These are phyloP conservation scores for Trissoscelio sp. DNA, from an alignment of 2,888 invertebrate genomes.

Conservation along the genomic window DNA sequence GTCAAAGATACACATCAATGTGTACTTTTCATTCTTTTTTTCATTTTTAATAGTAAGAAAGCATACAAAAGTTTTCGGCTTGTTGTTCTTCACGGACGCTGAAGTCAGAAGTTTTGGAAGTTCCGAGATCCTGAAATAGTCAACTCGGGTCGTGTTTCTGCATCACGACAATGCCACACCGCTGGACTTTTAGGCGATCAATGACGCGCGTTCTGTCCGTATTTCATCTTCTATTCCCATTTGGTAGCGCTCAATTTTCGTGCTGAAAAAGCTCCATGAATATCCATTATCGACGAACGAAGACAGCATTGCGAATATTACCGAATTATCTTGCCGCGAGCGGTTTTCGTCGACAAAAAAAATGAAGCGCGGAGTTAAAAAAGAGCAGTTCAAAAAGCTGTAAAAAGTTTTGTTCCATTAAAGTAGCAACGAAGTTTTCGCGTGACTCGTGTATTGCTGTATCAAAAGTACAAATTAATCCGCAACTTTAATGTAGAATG, in stretches of 20 bases:
- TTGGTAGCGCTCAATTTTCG: conserved; percentile 5
- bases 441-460: conserved; percentile 7
- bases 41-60: not conserved
- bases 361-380: conserved; percentile 19
- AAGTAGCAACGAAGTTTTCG: conserved; percentile 29
- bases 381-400: conserved; percentile 31
- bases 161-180: conserved; percentile 4
- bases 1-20: conserved; percentile 9
- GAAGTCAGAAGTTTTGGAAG: conserved; percentile 24
- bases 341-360: conserved; percentile 5
- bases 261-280: conserved; percentile 14
- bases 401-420: conserved; percentile 43
- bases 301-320: conserved; percentile 8
- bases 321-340: conserved; percentile 4
- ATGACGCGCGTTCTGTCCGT: not conserved
- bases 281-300: conserved; percentile 16
- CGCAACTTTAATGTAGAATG: conserved; percentile 24
- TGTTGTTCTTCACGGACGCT: conserved; percentile 22
- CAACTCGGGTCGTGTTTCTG: conserved; percentile 11
- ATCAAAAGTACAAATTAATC: conserved; percentile 40
- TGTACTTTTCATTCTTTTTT: not conserved
- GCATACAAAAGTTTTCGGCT: conserved; percentile 20
- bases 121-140: conserved; percentile 17
- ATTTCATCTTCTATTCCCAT: not conserved
- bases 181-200: conserved; percentile 11